Percentiles rank a stretch among this genome's conserved stretches.
Conservation (phyloP, 2,797 vertebrate species). For the Echiichthys vipera region DNA sequence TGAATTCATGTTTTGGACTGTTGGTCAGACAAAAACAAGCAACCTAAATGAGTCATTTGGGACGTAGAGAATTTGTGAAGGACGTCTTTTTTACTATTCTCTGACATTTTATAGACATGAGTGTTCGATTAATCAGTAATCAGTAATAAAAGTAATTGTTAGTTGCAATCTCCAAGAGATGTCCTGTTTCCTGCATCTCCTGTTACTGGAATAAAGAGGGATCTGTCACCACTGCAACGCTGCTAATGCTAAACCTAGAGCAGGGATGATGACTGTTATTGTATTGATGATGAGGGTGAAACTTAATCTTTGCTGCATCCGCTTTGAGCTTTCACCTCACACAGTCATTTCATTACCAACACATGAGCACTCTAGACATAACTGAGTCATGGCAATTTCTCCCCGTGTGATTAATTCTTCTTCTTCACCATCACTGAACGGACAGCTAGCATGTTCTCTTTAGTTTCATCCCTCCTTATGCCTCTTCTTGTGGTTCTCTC, state of each 20-base stretch:
- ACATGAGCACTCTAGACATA: conserved; percentile 29
- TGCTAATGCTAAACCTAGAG: conserved; percentile 24
- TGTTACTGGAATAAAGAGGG: conserved; percentile 3
- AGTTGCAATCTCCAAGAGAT: background rate
- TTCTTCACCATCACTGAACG: background rate
- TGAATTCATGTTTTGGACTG: background rate
- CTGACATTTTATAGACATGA: background rate
- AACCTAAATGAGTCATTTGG: background rate
- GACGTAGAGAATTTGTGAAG: no score
- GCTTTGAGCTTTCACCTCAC: conserved; percentile 48
- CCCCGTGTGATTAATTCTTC: background rate
- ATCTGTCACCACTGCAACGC: background rate
- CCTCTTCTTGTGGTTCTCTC: conserved; percentile 7
- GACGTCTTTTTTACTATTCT: background rate
- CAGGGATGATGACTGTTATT: conserved; percentile 18
- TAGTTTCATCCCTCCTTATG: background rate
- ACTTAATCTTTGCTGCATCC: conserved; percentile 45
- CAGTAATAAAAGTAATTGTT: background rate
- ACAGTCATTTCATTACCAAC: conserved; percentile 34
- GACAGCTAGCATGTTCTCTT: background rate
- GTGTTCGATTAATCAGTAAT: background rate
- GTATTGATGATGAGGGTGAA: conserved; percentile 51
- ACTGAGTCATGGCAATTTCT: conserved; percentile 35
- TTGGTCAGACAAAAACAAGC: background rate
- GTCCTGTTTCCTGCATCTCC: background rate